Evolutionary conservation across 2,888 invertebrate species (phyloP).

Genomic region (Corbicula japonica): DNA sequence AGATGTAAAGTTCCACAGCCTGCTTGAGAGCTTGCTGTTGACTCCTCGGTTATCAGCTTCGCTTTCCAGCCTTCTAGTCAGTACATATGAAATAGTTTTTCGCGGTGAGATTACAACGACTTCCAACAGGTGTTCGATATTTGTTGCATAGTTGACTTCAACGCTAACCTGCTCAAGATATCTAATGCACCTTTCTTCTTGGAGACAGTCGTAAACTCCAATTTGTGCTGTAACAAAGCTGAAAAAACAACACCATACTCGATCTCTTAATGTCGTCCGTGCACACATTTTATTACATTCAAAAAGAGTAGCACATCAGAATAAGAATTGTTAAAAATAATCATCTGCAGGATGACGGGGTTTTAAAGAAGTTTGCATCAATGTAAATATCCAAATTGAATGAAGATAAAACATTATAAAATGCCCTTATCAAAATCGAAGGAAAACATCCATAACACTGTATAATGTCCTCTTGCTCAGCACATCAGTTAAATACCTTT

Average conservation of each 20-base stretch:
- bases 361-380: no score
- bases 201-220: not conserved
- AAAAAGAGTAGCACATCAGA: no score
- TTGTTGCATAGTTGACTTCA: not conserved
- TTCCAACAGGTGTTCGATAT: not conserved
- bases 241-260: no score
- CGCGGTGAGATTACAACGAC: not conserved
- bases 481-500: not conserved
- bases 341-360: no score
- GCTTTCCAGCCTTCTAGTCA: not conserved
- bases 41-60: not conserved
- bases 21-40: no score
- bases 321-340: no score
- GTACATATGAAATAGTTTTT: not conserved
- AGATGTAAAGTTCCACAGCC: slow-evolving; percentile 1
- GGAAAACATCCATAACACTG: no score
- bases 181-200: not conserved
- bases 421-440: no score
- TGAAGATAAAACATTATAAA: no score
- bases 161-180: slow-evolving; percentile 6
- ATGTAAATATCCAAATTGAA: no score
- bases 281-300: no score
- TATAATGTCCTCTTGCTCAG: not conserved
- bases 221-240: not conserved
- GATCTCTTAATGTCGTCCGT: no score